Base-by-base conservation (phyloP, 1,140 invertebrate species). In the Pseudoatta argentina region DNA sequence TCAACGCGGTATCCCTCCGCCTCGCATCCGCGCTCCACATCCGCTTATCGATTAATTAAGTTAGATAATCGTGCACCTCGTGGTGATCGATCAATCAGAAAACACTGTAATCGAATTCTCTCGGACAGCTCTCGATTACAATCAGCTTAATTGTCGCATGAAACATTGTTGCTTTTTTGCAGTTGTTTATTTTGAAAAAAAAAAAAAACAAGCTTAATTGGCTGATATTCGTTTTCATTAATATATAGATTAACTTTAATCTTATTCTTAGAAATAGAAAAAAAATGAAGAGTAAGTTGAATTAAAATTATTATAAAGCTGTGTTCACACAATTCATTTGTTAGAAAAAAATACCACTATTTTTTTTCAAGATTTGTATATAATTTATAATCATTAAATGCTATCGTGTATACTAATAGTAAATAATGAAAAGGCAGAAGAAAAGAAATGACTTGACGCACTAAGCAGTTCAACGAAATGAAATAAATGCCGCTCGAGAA, bases 1-100 rank as follows among this genome's bases (percentile, higher is more conserved):
- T 21, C 44, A 51, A 63, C 69, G 53, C 88, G 87, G 85, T 78
- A 82, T 87, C 79, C 75, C 66, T 83, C 48, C 78, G 59, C 18
- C 18, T 34, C 8, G 57, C 53, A 14, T 75, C 21, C 64, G 55
- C 39, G 64, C 27, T 30, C 48, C 34, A 12, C 24, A 16, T 55
- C 16, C 66, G 44, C 34, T 24, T 48, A 78, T 78, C 61, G 73
- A 79, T 78, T 77, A 64, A 79, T 79, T 86, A 86, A 77, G 82
- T 66, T 85, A 85, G 51, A 64, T 86, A 53, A 67, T 79, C 48
- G 55, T 4, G 61, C 63, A 21, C 30, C 63, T 34, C 63, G 14
- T 67, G 27, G 12, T 6, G 63, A 79, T 34, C 44, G 34, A 53
- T 64, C 51, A 78, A 67, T 85, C 75, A 55, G 16, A 63, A 61